Base-by-base conservation (phyloP, 2,113 vertebrate genomes). In the Aegithalos caudatus region DNA sequence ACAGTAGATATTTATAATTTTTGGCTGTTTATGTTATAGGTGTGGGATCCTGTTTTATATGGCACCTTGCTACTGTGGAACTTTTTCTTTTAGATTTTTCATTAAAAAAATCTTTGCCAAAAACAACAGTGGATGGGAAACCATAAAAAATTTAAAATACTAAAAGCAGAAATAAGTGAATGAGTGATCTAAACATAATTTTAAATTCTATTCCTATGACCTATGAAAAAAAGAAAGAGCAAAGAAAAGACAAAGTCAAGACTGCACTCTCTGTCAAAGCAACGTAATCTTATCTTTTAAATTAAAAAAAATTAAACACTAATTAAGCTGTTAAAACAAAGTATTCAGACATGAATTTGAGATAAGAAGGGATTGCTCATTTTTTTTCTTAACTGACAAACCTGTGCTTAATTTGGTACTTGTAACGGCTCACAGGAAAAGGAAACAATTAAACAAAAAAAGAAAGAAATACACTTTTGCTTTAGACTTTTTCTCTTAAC, bases 41-140 rank as follows among this genome's bases (percentile, higher is more conserved):
- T 97, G 94, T 96, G 93, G 97, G 96, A 98, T 98, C 95, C 97
- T 98, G 97, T 98, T 98, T 98, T 98, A 98, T 70, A 97, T 96
- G 97, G 97, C 97, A 97, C 87, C 92, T 97, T 48, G 90, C 96
- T 98, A 97, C 97, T 29, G 79, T 70, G 84, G 92, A 97, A 94
- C 81, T 94, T 96, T 96, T 97, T 81, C 74, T 96, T 95, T 81
- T 87, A 67, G 51, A 27, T 87, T 91, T 94, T 95, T 96, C 82
- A 94, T 80, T 93, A 58, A 96, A 66, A 96, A 90, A 87, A 70
- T 11, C 54, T 71, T 50, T 94, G 97, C 98, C 97, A 98, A 98
- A 93, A 91, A 81, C 93, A 98, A 97, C 95, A 97, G 81, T 95
- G 85, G 81, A 96, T 96, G 60, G 95, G 96, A 98, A 98, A 95